Percentiles rank a stretch among this genome's conserved stretches.
These are phyloP conservation scores for Allophyes oxyacanthae DNA, from an alignment of 2,888 invertebrate genomes.

Conservation along the genomic window DNA sequence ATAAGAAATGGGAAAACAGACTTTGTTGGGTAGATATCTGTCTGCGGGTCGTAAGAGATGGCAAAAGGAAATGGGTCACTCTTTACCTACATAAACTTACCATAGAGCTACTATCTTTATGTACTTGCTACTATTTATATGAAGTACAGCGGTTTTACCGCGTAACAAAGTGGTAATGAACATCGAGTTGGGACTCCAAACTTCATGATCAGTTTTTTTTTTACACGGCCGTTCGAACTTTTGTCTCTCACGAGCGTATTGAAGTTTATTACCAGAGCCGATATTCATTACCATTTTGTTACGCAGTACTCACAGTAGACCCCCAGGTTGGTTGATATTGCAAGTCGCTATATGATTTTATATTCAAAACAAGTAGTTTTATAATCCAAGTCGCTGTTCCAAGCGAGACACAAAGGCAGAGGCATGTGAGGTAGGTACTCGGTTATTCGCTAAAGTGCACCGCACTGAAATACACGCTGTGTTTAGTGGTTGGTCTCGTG, in stretches of 20 bases:
- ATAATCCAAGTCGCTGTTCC: slow-evolving; percentile 39
- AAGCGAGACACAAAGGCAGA: slow-evolving; percentile 28
- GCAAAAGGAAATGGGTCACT: slow-evolving; percentile 1
- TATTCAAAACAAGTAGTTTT: slow-evolving; percentile 29
- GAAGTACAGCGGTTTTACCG: too few relatives aligned
- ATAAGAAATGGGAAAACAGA: slow-evolving; percentile 1
- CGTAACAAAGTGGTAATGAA: too few relatives aligned
- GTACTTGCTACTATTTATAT: slow-evolving; percentile 11
- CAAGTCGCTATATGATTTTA: too few relatives aligned
- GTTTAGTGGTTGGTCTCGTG: slow-evolving; percentile 15
- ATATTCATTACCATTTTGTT: too few relatives aligned
- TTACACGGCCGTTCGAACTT: too few relatives aligned
- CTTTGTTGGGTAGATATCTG: slow-evolving; percentile 1
- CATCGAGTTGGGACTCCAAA: too few relatives aligned
- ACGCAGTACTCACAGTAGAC: too few relatives aligned
- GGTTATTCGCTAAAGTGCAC: slow-evolving; percentile 47
- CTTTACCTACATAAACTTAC: neutral
- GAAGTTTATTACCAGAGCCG: too few relatives aligned
- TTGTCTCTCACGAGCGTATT: too few relatives aligned
- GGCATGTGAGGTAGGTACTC: slow-evolving; percentile 12
- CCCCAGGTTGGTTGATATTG: too few relatives aligned
- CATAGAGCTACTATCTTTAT: slow-evolving; percentile 1
- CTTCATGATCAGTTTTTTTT: too few relatives aligned
- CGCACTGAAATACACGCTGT: slow-evolving; percentile 32
- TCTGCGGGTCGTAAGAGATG: neutral